Base-by-base conservation (phyloP, 2,797 vertebrate genomes). In the Thaleichthys pacificus region DNA sequence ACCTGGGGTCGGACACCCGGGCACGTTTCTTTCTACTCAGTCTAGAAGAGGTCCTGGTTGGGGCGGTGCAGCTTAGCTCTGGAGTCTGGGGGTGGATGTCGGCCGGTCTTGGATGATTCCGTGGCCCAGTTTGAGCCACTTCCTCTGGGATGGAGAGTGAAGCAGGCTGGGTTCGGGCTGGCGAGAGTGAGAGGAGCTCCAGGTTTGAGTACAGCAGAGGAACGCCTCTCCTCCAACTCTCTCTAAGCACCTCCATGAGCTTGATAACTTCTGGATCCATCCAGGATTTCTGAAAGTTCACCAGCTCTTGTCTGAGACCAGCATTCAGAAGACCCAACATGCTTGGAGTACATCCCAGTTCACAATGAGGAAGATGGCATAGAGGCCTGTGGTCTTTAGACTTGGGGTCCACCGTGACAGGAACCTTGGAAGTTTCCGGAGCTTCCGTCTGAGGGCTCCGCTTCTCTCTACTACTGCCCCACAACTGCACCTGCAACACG, bases 401-500 rank as follows among this genome's bases (percentile, higher is more conserved):
- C 67, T 61, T 0, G 2, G 57, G 54, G 61, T 61, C 57, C 5
- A 47, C 9, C 42, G 21, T 73, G 70, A 51, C 70, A 75, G 69
- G 0, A 21, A 61, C 64, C 65, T 28, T 56, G 0, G 21, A 14
- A 61, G 32, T 76, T 82, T 65, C 1, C 4, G 61, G 21, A 22
- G 47, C 62, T 60, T 66, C 22, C 2, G 5, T 42, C 24, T 22
- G 74, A 65, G 64, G 66, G 0, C 56, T 32, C 15, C 14, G 71
- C 4, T 88, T 77, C 73, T 91, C 92, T 80, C 94, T 92, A 66
- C 96, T 94, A 76, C 84, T 87, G 80, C 89, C 87, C 96, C 97
- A 98, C 78, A 97, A 90, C 67, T 99, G 96, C 80, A 98, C 90
- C 83, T 89, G 94, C 68, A 98, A 93, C 38, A 99, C 83, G 63